A percentile compares a stretch with the other conserved stretches of the same genome.
These are phyloP conservation scores for Hemiscyllium ocellatum DNA, from an alignment of 2,113 vertebrate species.

Conservation along the genomic window DNA sequence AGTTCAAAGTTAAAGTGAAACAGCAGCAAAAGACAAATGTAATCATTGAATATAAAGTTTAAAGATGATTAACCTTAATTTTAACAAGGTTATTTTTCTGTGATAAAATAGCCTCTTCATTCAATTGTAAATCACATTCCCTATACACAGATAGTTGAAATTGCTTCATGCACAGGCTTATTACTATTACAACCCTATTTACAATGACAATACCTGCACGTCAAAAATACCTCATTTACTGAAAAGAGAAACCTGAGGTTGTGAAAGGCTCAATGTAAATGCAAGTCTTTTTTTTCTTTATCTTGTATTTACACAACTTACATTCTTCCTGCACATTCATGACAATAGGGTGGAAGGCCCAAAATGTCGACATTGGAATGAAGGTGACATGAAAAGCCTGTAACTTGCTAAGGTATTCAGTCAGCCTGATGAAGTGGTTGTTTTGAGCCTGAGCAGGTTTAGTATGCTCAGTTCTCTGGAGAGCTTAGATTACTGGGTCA, in stretches of 20 bases:
- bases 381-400: neutral
- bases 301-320: conserved; percentile 1
- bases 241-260: neutral
- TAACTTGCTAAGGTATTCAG: neutral
- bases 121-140: neutral
- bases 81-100: neutral
- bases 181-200: neutral
- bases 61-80: neutral
- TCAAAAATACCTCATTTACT: neutral
- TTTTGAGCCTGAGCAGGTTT: neutral
- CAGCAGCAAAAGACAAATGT: neutral
- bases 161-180: neutral
- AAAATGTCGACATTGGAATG: neutral
- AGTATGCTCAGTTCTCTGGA: neutral
- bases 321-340: neutral
- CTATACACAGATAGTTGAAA: neutral
- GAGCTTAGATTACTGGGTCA: neutral
- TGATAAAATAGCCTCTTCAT: neutral
- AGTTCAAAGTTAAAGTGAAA: neutral
- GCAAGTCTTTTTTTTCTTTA: neutral
- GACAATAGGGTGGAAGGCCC: neutral
- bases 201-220: neutral
- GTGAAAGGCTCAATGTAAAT: neutral
- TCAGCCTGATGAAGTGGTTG: neutral
- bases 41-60: neutral